Conservation (phyloP, 2,113 vertebrate genomes). For the Murina feae region DNA sequence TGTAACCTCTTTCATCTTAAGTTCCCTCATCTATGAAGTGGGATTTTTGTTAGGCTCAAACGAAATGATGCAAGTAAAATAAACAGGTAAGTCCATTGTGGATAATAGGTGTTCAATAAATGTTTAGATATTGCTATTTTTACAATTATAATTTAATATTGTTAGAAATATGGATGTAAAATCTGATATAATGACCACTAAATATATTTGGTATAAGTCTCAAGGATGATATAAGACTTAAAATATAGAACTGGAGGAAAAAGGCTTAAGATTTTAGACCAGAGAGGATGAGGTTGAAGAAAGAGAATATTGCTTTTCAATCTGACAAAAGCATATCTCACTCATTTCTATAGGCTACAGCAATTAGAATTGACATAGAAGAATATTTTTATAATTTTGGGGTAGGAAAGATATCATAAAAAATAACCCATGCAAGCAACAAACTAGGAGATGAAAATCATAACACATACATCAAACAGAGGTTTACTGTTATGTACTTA, state of each 20-base stretch:
- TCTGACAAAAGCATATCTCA: background rate
- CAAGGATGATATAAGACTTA: background rate
- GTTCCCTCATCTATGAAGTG: background rate
- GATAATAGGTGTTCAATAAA: background rate
- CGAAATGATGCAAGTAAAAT: background rate
- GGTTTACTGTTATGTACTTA: background rate
- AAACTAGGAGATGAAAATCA: background rate
- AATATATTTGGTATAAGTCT: slow-evolving; percentile 13
- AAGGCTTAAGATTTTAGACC: background rate
- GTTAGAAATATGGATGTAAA: background rate
- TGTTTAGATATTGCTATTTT: background rate
- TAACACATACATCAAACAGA: background rate
- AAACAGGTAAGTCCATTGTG: background rate
- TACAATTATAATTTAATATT: background rate
- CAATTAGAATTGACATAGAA: background rate
- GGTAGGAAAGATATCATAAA: background rate
- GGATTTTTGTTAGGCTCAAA: background rate
- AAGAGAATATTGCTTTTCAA: background rate
- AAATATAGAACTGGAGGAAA: background rate
- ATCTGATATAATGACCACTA: background rate
- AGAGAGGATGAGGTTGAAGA: background rate
- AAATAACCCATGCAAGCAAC: background rate
- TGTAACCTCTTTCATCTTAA: background rate
- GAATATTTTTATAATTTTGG: slow-evolving; percentile 7
- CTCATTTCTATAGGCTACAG: background rate